Conservation (phyloP, 2,113 vertebrate genomes). For the Ctenomys sociabilis region DNA sequence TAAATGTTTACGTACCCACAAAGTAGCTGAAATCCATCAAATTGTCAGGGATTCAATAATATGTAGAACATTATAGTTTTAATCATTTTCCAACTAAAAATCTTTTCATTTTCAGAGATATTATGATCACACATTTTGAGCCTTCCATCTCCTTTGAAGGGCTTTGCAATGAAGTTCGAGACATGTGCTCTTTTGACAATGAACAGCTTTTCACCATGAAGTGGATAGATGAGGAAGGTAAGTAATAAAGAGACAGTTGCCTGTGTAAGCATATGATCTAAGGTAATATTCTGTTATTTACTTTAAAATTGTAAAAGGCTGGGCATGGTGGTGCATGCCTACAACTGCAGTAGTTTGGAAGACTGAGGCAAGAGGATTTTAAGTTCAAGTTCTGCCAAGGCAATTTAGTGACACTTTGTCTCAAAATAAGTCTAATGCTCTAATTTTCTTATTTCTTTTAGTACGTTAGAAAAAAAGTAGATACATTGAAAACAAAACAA, state of each 20-base stretch:
- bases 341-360: not conserved
- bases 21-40: not conserved
- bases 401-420: not conserved
- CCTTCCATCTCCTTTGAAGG: slow-evolving; percentile 97
- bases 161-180: slow-evolving; percentile 94
- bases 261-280: not conserved
- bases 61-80: not conserved
- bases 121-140: slow-evolving; percentile 99
- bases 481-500: not conserved
- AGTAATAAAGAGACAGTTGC: not conserved
- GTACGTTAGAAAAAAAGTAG: not conserved
- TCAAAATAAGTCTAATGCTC: not conserved
- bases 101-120: slow-evolving; percentile 91
- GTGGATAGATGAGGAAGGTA: slow-evolving; percentile 99
- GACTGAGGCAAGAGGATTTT: not conserved
- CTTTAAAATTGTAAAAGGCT: slow-evolving; percentile 22
- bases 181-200: slow-evolving; percentile 98
- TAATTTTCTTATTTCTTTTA: not conserved
- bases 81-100: slow-evolving; percentile 12
- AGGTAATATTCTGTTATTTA: not conserved
- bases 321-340: not conserved
- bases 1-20: not conserved
- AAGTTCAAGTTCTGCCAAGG: not conserved
- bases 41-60: not conserved
- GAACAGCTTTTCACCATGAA: slow-evolving; percentile 99